phyloP scores from a whole-genome alignment of 92 coral and sea anemone species.

The Pocillopora grandis region DNA sequence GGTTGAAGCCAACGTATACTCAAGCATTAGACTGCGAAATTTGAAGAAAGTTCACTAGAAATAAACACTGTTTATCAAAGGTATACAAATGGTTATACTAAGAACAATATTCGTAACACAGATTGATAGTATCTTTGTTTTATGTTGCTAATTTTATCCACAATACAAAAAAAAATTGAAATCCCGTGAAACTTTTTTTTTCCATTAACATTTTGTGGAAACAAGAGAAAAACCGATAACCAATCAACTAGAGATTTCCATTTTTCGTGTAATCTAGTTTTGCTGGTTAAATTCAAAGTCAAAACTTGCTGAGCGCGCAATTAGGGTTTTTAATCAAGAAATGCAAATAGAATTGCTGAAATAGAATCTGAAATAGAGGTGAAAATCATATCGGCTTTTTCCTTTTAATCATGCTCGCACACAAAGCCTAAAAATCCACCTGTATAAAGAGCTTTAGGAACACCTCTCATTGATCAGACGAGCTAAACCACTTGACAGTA shows the following conservation, averaged over 20 bases:
- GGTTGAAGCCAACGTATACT: no score
- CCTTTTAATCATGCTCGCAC: background rate
- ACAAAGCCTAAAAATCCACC: conserved; percentile 3
- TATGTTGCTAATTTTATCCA: background rate
- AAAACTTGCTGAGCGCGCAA: background rate
- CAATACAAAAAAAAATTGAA: background rate
- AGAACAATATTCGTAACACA: no score
- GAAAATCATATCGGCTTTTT: background rate
- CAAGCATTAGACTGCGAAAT: no score
- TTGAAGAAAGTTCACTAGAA: no score
- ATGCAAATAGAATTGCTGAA: background rate
- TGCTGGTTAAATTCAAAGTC: background rate
- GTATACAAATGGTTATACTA: no score
- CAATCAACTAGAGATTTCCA: background rate
- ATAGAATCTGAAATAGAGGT: background rate
- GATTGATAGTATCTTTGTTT: no score
- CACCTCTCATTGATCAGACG: background rate
- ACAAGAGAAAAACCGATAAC: background rate
- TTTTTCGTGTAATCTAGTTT: background rate
- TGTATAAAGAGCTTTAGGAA: no score
- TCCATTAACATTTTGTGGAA: background rate
- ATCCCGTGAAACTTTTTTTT: background rate
- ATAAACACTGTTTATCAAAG: no score
- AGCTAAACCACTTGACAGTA: background rate
- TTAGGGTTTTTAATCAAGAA: background rate